These are phyloP conservation scores for Ctenodactylus gundi DNA, from an alignment of 2,113 vertebrate genomes.

Conservation along the genomic window DNA sequence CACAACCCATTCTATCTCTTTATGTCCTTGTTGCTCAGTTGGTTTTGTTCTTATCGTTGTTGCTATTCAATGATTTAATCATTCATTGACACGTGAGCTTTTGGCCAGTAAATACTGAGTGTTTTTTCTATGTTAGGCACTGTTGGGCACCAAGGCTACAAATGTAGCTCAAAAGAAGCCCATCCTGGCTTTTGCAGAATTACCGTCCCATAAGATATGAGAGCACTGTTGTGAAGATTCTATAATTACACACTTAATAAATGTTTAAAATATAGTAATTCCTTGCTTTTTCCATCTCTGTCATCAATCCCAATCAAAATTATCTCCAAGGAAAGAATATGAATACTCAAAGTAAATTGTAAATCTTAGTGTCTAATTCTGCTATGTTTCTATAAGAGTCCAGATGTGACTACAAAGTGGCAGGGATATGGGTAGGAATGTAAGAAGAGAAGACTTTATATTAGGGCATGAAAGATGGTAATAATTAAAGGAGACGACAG, in stretches of 20 bases:
- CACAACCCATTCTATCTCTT: background rate
- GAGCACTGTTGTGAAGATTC: background rate
- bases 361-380: background rate
- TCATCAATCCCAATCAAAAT: background rate
- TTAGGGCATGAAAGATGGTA: background rate
- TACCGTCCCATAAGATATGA: background rate
- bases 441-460: background rate
- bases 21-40: too few species aligned
- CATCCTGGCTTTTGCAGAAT: background rate
- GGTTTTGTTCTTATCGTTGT: too few species aligned
- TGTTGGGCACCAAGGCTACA: background rate
- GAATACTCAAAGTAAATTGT: background rate
- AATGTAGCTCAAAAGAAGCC: background rate
- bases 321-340: background rate
- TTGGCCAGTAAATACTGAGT: background rate
- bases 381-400: background rate
- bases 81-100: background rate
- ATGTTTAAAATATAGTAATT: background rate
- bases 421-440: background rate
- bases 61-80: background rate
- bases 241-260: background rate
- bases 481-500: background rate
- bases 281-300: background rate
- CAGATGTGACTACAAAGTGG: background rate
- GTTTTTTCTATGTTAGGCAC: background rate